Percentiles rank a stretch among this genome's conserved stretches.
These are phyloP conservation scores for Pogonus chalceus DNA, from an alignment of 1,140 invertebrate species.

Conservation along the genomic window DNA sequence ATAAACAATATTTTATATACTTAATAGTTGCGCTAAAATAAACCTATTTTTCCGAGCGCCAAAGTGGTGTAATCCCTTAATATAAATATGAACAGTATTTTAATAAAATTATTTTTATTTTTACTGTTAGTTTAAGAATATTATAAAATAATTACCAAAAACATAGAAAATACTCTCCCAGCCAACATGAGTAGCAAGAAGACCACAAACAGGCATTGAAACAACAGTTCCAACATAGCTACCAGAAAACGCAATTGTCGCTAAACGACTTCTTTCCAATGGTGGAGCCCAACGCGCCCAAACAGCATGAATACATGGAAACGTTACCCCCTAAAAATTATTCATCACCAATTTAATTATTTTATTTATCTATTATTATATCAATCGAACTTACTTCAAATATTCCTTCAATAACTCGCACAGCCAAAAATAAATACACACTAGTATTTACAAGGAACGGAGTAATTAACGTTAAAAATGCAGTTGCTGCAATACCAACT, in stretches of 20 bases:
- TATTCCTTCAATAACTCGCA: conserved; percentile 76
- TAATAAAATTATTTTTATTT: not conserved
- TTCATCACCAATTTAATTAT: no score
- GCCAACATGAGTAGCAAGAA: conserved; percentile 59
- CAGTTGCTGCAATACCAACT: conserved; percentile 66
- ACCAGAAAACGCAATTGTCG: conserved; percentile 70
- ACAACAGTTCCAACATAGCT: conserved; percentile 75
- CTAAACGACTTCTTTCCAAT: conserved; percentile 64
- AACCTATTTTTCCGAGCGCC: no score
- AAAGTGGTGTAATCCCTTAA: no score
- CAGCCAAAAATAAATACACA: conserved; percentile 56
- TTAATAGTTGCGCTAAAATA: no score
- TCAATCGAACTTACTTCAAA: conserved; percentile 60
- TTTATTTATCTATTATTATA: no score
- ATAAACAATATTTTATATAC: no score
- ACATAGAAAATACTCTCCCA: conserved; percentile 87
- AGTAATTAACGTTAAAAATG: conserved; percentile 72
- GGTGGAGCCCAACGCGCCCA: conserved; percentile 85
- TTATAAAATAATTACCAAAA: conserved; percentile 50
- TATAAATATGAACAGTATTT: no score
- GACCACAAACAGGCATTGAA: conserved; percentile 63
- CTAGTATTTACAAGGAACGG: conserved; percentile 64
- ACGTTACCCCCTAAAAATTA: conserved; percentile 70
- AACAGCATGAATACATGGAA: conserved; percentile 79
- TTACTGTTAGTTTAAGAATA: no score